Base-by-base conservation (phyloP, 2,888 invertebrate genomes). In the Noctua comes region DNA sequence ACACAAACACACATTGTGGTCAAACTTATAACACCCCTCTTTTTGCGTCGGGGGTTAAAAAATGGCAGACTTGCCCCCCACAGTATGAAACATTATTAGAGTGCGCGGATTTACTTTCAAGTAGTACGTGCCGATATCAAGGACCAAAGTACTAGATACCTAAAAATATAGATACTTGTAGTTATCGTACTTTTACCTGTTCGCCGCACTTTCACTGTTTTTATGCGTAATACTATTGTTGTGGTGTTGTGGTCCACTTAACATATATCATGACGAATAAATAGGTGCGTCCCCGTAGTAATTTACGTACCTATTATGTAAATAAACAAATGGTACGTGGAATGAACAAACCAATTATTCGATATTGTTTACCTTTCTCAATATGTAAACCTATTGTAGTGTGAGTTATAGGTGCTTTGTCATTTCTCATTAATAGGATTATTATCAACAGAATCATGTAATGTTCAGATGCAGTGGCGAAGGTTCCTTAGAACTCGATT, bases 261-360 rank as follows among this genome's bases (percentile, higher is more conserved):
- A 16, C 27, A 27, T 59, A 31, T 16, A 36, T n/a, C 24, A 73
- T 76, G 51, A 21, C 31, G n/a, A 31, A 43, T 48, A 27, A 48
- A 46, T 18, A 59, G 59, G 79, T 79, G n/a, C 51, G 11, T 68
- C 80, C 66, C 75, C 62, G 79, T 24, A 36, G 51, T 27, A 18
- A 31, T 73, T 27, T 31, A 36, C 62, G 4, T 31, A 62, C 36
- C 36, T 36, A n/a, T 57, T 57, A 57, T 36, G 31, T 62, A 62
- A 62, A 43, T 59, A 21, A 31, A 31, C 31, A 27, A 36, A 71
- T 2, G n/a, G 5, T 36, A 64, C 27, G 46, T 16, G 36, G 46
- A 43, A 59, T 18, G n/a, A 36, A 59, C 6, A 21, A 24, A 57
- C n/a, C 13, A 70, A 57, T 77, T 27, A 64, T 24, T 70, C 27